These are phyloP conservation scores for Danio tinwini DNA, from an alignment of 2,797 vertebrate species.

Conservation along the genomic window DNA sequence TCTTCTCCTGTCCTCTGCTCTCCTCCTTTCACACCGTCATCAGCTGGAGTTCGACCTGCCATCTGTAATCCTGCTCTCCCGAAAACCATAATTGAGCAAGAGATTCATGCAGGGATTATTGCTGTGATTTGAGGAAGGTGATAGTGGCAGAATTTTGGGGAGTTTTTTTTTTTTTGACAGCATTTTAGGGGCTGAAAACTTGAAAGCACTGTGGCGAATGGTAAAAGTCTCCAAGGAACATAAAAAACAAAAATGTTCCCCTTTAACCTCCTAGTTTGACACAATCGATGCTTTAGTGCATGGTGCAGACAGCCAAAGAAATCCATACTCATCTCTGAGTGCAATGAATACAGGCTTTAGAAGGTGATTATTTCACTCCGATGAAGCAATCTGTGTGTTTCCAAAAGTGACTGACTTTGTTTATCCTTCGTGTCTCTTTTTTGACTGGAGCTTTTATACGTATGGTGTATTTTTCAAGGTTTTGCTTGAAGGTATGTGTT, in stretches of 20 bases:
- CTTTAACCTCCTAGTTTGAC: conserved; percentile 69
- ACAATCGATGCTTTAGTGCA: conserved; percentile 70
- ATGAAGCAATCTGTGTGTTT: conserved; percentile 65
- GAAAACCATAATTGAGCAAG: conserved; percentile 81
- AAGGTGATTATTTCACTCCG: conserved; percentile 72
- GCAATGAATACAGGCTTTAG: conserved; percentile 73
- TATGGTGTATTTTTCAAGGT: conserved; percentile 37
- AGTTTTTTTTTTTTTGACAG: conserved; percentile 50
- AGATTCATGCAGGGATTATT: conserved; percentile 77
- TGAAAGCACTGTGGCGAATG: conserved; percentile 22
- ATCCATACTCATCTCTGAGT: conserved; percentile 21
- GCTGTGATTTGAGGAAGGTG: conserved; percentile 72
- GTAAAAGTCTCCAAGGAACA: not conserved
- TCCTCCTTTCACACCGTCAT: conserved; percentile 71
- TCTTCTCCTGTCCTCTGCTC: conserved; percentile 68
- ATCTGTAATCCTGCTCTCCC: conserved; percentile 78
- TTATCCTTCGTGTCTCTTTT: conserved; percentile 38
- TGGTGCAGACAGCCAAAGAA: conserved; percentile 23
- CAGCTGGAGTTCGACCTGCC: conserved; percentile 76
- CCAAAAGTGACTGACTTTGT: conserved; percentile 6
- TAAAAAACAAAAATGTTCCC: conserved; percentile 34
- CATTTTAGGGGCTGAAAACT: conserved; percentile 56
- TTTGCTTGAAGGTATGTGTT: conserved; percentile 28
- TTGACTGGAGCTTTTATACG: conserved; percentile 10
- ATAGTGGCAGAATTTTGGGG: conserved; percentile 46